Percentiles rank a stretch among this genome's conserved stretches.
Evolutionary conservation across 2,888 invertebrate genomes (phyloP).

Genomic region (Nomada ferruginata): DNA sequence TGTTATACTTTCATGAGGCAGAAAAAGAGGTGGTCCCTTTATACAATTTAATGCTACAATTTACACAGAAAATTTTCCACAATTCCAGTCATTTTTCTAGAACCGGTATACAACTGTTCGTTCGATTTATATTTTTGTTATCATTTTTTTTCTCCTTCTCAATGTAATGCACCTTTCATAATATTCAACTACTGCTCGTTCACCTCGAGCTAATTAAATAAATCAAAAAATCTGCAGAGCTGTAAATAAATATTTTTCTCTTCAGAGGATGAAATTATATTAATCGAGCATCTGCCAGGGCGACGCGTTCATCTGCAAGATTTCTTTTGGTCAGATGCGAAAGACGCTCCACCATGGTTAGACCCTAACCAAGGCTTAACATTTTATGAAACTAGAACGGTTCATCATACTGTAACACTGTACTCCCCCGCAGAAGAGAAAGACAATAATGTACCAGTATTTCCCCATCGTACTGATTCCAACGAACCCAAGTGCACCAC

Average conservation of each 20-base stretch:
- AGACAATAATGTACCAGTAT: conserved; percentile 16
- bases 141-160: too few species aligned
- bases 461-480: conserved; percentile 42
- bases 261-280: conserved; percentile 82
- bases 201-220: too few species aligned
- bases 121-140: background rate
- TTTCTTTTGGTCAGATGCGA: conserved; percentile 95
- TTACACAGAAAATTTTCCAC: too few species aligned
- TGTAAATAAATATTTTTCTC: conserved; percentile 2
- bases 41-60: too few species aligned
- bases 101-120: background rate
- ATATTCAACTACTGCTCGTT: too few species aligned
- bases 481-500: conserved; percentile 74
- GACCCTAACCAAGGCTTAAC: conserved; percentile 84
- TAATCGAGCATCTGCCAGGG: conserved; percentile 82
- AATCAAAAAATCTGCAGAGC: background rate
- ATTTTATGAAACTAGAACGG: conserved; percentile 80
- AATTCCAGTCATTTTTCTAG: too few species aligned
- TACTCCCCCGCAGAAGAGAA: conserved; percentile 74
- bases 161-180: too few species aligned
- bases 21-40: too few species aligned
- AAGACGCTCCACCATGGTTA: conserved; percentile 90
- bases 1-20: too few species aligned
- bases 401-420: conserved; percentile 80
- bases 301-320: conserved; percentile 88